Base-by-base conservation (phyloP, 2,797 vertebrate genomes). In the Hyperoplus lanceolatus region DNA sequence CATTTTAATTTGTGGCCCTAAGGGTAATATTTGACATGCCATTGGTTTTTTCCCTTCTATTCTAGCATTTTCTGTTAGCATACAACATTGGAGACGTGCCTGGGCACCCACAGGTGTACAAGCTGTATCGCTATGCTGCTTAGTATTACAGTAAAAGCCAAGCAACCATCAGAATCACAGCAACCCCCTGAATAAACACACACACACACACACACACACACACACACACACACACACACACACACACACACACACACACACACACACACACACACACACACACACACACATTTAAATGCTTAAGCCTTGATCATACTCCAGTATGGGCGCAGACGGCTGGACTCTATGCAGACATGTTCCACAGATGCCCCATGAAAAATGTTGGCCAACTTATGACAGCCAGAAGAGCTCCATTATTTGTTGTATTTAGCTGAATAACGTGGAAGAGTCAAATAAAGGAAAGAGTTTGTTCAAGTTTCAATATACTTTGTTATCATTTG, bases 141-240 rank as follows among this genome's bases (percentile, higher is more conserved):
- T 16, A 38, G 48, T 55, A 71, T 53, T 38, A 14, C 41, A 46
- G 29, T 48, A 54, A 70, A 60, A 42, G 13, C 48, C 18, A 56
- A 80, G 71, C 58, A 61, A 42, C 38, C 11, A n/a, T 7, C n/a
- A 18, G 42, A 36, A 59, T 74, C 48, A 42, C 18, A 59, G 46
- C 8, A 64, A 59, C 18, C 36, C 12, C 41, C 41, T 69, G 57
- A 62, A 70, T 38, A 75, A 41, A 66, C 68, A 64, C 15, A 14
- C 10, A 36, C 7, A 49, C 41, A 14, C 56, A 58, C 3, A 29
- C 29, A 29, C 29, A 29, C 29, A 29, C 29, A 29, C 29, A 21
- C 21, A 21, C 21, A 21, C 21, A 21, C 21, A 21, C 21, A 21
- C 21, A 21, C 21, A 21, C 21, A 21, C 21, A 21, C 21, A 21